A percentile compares a stretch with the other conserved stretches of the same genome.
Evolutionary conservation across 2,888 invertebrate genomes (phyloP).

Genomic region (Leptinotarsa haldemani): DNA sequence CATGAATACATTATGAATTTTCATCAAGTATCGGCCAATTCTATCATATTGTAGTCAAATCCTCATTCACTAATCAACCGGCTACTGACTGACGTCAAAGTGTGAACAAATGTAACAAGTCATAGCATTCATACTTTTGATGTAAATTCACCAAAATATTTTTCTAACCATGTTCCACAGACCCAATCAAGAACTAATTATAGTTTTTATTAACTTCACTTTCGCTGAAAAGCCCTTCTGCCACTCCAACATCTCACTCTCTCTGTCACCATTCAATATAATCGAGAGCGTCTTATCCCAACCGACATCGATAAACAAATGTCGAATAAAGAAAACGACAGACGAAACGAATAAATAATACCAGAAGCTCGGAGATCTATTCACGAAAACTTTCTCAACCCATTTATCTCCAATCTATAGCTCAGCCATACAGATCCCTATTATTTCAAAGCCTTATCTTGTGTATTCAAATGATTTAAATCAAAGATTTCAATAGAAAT

Average conservation of each 20-base stretch:
- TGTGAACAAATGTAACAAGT: too few species aligned
- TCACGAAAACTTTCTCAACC: conserved; percentile 44
- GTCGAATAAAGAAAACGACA: conserved; percentile 35
- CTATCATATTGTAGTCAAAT: too few species aligned
- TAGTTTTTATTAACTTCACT: background rate
- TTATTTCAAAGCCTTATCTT: conserved; percentile 49
- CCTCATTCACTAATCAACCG: too few species aligned
- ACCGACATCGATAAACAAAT: conserved; percentile 31
- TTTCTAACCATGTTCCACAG: too few species aligned
- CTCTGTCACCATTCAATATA: conserved; percentile 13
- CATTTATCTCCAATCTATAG: conserved; percentile 47
- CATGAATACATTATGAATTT: too few species aligned
- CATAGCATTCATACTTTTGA: too few species aligned
- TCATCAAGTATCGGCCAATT: too few species aligned
- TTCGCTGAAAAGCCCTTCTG: background rate
- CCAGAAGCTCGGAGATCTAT: conserved; percentile 39
- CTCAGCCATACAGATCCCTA: conserved; percentile 40
- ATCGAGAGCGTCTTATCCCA: background rate
- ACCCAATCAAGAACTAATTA: too few species aligned
- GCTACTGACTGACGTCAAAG: too few species aligned
- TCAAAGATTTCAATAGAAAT: conserved; percentile 50
- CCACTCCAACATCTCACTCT: background rate
- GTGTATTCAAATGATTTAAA: conserved; percentile 50
- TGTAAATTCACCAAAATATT: too few species aligned
- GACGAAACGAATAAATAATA: conserved; percentile 41